Base-by-base conservation (phyloP, 1,140 invertebrate species). In the Lysiphlebus fabarum region DNA sequence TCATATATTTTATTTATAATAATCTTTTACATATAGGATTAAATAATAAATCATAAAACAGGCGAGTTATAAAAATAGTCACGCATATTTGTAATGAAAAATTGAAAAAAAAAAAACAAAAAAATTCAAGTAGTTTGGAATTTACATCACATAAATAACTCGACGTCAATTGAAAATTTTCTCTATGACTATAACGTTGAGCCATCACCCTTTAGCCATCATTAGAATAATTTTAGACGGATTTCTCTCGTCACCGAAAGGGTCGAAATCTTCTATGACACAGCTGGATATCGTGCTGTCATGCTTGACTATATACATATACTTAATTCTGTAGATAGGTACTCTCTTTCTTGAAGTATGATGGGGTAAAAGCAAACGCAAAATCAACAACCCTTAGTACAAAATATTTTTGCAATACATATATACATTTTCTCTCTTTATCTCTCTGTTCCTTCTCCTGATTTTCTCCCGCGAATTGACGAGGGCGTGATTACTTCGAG, bases 211-310 rank as follows among this genome's bases (percentile, higher is more conserved):
- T 8, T 51, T 12, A 45, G 17, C 56, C 50, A 55, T 66, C 57
- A 66, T 66, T 66, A 66, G 64, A 66, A 66, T 66, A 66, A 66
- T 66, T 66, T 66, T 49, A 56, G 58, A 50, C 26, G 53, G 17
- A 26, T 26, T 26, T 26, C 17, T 26, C 17, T 26, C 17, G 17
- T 26, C 17, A 26, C 17, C 17, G 17, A 26, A 59, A 50, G 59
- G 64, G 61, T 58, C 57, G 59, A 54, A 33, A 51, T 5, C 49
- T 40, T 37, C 54, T 45, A 49, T 54, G 53, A 55, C 59, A 45
- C 59, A 61, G 62, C 61, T 62, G 63, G 53, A 33, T 49, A 6
- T 11, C 50, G 33, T 36, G 41, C 8, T 43, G 50, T 7, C 26
- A 6, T 26, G n/a, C 38, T 7, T 9, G 37, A 34, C n/a, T 14